Evolutionary conservation across 2,888 invertebrate genomes (phyloP), one percentile per base, ranked within the genome.

Genomic region (Morpho achilles): DNA sequence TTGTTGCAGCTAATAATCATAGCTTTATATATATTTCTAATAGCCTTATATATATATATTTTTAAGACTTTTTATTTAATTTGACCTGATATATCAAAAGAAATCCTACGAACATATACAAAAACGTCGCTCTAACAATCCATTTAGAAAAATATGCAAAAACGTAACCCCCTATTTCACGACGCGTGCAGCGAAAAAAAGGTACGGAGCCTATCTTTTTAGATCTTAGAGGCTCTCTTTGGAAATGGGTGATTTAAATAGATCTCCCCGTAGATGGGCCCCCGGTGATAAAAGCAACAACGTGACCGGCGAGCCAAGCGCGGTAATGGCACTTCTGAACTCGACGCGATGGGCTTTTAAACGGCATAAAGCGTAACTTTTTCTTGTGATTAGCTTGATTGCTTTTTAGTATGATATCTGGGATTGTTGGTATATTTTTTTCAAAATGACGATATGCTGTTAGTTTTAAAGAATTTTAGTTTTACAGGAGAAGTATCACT

Each of bases 161-260:
- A 57, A 40, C 45, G 39, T 53, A 22, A 22, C 53, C 40, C 1
- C 47, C 45, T 41, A 39, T 53, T 53, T 47, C 53, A 53, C 45
- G 47, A 39, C 53, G 32, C 45, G 39, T 46, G 53, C 53, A 40
- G 32, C 32, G 32, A 32, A 8, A 53, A 53, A 53, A 53, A 50
- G 55, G 55, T 44, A 43, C 53, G 44, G 53, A 41, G 53, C 57
- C 53, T 58, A 61, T 63, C 60, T 58, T 44, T 56, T 58, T 41
- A 59, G 56, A 63, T 63, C 58, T 63, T 50, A 48, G 53, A 56
- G 64, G 50, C 60, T 51, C 60, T 58, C 59, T 61, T 60, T 64
- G 50, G 62, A 60, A 63, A 62, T 51, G 58, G 60, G 62, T 62
- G 64, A 64, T 65, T 66, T 66, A 66, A 62, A 62, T 64, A 64